Evolutionary conservation across 2,888 invertebrate genomes (phyloP), one percentile per base, ranked within the genome.

Genomic region (Tetragonula carbonaria): DNA sequence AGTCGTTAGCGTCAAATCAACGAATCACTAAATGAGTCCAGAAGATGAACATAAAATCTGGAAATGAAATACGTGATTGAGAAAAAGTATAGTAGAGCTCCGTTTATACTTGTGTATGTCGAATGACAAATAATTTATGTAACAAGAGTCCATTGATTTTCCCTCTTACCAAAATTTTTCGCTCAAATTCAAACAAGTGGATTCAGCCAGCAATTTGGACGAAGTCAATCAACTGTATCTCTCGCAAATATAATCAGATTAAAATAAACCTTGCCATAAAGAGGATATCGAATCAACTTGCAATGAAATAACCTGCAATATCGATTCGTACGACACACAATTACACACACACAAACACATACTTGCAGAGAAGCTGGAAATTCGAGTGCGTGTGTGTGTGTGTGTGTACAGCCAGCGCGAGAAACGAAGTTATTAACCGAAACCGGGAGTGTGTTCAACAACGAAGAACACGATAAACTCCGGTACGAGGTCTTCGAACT

Each of bases 401-500:
- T 33, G 33, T 33, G 33, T 16, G 18, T 18, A 53, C 18, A 71
- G 11, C 38, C 59, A 8, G 2, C 16, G 0, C 2, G 38, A 74
- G 74, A 38, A 66, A 65, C 65, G 13, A 28, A 75, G 55, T 66
- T 74, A 66, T 55, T 55, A 55, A 57, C 66, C 55, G 38, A 38
- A 75, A 75, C 53, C 55, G 18, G 53, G 16, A 23, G 21, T 6
- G 38, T 38, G 65, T 53, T 63, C 63, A 51, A 73, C 14, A 57
- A 14, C 63, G 23, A 38, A 38, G 6, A 16, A 45, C 28, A 21
- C 50, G 53, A 38, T 55, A 45, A 38, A 38, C 33, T n/a, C 16
- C 50, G 6, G 23, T 8, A 11, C 45, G 45, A 2, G 62, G 38
- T 38, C 38, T 71, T 77, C 23, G 51, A 62, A 62, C 62, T 62